Conservation (phyloP, 2,797 vertebrate genomes). For the Sternotherus odoratus region DNA sequence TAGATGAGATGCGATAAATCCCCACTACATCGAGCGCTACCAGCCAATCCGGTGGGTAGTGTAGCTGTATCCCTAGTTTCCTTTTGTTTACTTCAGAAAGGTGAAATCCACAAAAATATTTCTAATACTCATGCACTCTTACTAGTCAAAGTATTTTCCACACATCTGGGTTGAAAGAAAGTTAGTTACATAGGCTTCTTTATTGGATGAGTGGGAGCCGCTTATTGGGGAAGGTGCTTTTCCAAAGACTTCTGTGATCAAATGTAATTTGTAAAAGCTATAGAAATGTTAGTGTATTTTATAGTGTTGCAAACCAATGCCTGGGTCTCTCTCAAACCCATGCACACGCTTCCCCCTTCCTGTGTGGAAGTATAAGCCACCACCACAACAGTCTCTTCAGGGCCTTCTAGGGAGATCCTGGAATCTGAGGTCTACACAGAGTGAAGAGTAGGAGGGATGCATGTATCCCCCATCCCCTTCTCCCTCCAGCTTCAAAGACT, state of each 20-base stretch:
- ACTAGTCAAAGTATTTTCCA: not conserved
- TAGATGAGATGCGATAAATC: too few species aligned
- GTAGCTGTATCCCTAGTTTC: too few species aligned
- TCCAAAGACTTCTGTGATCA: not conserved
- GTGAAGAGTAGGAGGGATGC: not conserved
- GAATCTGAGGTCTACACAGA: not conserved
- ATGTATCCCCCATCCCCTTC: not conserved
- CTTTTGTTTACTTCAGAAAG: not conserved
- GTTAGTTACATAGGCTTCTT: not conserved
- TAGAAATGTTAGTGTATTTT: not conserved
- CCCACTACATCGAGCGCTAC: too few species aligned
- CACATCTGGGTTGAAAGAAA: fast-evolving
- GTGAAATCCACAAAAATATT: not conserved
- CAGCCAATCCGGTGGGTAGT: too few species aligned
- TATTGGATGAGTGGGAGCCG: not conserved
- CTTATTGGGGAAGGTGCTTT: not conserved
- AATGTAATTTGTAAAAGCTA: not conserved
- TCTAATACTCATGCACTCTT: not conserved
- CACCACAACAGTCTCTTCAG: not conserved
- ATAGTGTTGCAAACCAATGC: not conserved
- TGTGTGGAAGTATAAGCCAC: not conserved
- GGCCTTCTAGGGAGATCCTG: not conserved
- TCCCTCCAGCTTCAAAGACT: too few species aligned
- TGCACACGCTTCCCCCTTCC: not conserved
- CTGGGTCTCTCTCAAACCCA: not conserved